A percentile compares a stretch with the other conserved stretches of the same genome.
These are phyloP conservation scores for Tiaroga cobitis DNA, from an alignment of 2,797 vertebrate genomes.

Conservation along the genomic window DNA sequence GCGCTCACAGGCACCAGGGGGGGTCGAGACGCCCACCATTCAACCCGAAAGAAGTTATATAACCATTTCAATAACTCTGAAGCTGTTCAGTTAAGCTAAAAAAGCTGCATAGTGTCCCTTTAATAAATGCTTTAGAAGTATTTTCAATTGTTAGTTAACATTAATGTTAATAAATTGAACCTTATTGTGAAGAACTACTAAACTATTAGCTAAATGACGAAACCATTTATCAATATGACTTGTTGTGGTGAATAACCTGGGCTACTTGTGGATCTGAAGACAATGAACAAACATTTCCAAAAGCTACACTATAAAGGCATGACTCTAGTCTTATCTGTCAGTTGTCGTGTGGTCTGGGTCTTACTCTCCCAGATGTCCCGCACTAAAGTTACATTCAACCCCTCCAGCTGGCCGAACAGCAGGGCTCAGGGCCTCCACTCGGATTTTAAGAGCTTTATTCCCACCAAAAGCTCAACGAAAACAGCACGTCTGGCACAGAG, in stretches of 20 bases:
- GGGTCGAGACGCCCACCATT: no score
- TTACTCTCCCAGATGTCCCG: constrained; percentile 22
- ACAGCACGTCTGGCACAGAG: background rate
- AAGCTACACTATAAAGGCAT: background rate
- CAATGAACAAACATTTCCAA: background rate
- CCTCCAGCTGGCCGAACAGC: constrained; percentile 59
- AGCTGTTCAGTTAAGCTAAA: no score
- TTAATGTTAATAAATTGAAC: background rate
- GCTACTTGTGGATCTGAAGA: background rate
- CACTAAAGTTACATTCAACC: constrained; percentile 58
- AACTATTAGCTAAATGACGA: background rate
- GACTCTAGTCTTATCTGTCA: background rate
- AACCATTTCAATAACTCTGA: no score
- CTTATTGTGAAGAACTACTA: background rate
- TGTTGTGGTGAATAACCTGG: background rate
- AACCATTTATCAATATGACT: background rate
- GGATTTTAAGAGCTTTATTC: constrained; percentile 17
- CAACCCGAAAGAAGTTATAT: no score
- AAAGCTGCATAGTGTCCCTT: no score
- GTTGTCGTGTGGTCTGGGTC: constrained; percentile 3
- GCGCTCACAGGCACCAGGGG: no score
- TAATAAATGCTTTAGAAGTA: no score
- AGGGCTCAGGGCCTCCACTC: constrained; percentile 21
- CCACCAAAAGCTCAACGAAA: background rate
- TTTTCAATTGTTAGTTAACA: no score